These are phyloP conservation scores for Galagoides demidoff DNA, from an alignment of 2,797 vertebrate genomes.

Conservation along the genomic window DNA sequence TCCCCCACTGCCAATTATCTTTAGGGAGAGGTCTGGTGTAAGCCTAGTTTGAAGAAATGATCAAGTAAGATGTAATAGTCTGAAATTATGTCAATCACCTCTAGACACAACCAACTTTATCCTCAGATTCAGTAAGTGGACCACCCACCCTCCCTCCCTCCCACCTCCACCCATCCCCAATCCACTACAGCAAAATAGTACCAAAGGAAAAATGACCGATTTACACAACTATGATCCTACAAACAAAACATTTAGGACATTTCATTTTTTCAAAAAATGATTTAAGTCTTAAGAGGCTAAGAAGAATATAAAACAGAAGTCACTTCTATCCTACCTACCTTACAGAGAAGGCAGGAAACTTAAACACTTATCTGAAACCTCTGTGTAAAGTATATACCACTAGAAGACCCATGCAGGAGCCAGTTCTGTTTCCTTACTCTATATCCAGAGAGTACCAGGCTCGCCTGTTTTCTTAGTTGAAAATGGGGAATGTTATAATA, in stretches of 20 bases:
- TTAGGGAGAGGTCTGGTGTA: neutral
- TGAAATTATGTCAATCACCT: slow-evolving; percentile 65
- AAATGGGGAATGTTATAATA: neutral
- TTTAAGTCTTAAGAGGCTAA: neutral
- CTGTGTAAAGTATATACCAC: neutral
- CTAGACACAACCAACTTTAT: slow-evolving; percentile 67
- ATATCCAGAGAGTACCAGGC: neutral
- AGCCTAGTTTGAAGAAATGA: neutral
- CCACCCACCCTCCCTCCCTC: neutral
- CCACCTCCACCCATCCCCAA: neutral
- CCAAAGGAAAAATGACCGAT: neutral
- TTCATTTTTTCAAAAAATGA: neutral
- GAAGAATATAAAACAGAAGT: neutral
- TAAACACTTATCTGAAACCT: neutral
- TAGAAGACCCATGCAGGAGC: neutral
- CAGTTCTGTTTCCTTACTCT: neutral
- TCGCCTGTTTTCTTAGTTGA: neutral
- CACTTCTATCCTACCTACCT: slow-evolving; percentile 7
- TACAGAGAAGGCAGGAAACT: neutral
- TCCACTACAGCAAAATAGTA: neutral
- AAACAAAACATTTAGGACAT: neutral
- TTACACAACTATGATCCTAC: neutral
- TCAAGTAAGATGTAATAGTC: slow-evolving; percentile 21
- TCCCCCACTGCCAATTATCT: neutral
- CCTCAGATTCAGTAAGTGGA: neutral